These are phyloP conservation scores for Carollia perspicillata DNA, from an alignment of 2,113 vertebrate species.

Conservation along the genomic window DNA sequence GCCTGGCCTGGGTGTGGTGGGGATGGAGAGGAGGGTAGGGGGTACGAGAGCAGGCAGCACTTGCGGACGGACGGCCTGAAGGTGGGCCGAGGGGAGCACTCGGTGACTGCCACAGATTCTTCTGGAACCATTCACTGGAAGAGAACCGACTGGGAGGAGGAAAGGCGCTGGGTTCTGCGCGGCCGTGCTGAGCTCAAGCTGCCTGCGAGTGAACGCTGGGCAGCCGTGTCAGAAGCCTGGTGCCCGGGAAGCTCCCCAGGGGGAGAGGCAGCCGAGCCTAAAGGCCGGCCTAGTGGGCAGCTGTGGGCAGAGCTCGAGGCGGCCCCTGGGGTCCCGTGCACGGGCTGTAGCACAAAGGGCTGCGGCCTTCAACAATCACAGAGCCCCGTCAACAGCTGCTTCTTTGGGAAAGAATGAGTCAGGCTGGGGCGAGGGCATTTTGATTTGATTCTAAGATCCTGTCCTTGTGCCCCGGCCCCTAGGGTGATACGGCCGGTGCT, in stretches of 20 bases:
- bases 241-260: neutral
- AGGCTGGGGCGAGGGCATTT: neutral
- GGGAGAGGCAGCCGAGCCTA: neutral
- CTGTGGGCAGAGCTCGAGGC: neutral
- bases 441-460: neutral
- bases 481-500: neutral
- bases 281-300: neutral
- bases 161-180: accelerated
- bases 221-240: neutral
- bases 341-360: neutral
- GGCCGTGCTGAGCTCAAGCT: neutral
- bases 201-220: neutral
- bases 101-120: accelerated
- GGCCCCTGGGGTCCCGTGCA: neutral
- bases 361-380: neutral
- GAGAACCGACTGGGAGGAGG: too few relatives aligned
- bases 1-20: accelerated
- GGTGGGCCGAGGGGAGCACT: neutral
- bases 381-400: neutral
- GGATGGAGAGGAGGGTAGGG: neutral
- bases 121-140: neutral
- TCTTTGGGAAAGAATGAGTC: neutral
- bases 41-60: neutral
- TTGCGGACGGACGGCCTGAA: accelerated
- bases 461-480: neutral